Conservation (phyloP, 2,888 invertebrate genomes). For the Steinernema hermaphroditum region DNA sequence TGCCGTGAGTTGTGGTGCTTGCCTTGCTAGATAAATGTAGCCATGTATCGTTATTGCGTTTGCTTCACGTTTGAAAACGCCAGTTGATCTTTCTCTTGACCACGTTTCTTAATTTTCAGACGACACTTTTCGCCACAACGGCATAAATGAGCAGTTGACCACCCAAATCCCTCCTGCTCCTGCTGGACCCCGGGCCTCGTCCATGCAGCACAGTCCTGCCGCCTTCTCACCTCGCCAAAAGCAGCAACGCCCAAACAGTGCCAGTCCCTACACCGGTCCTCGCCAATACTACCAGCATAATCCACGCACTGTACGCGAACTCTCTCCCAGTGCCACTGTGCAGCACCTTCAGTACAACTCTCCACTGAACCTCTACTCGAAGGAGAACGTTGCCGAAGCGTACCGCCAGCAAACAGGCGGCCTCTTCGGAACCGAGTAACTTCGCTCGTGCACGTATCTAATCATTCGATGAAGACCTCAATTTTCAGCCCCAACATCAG, state of each 20-base stretch:
- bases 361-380: conserved; percentile 61
- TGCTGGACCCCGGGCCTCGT: background rate
- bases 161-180: background rate
- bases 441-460: background rate
- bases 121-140: conserved; percentile 27
- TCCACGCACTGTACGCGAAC: conserved; percentile 49
- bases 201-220: conserved; percentile 26
- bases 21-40: no score
- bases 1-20: no score
- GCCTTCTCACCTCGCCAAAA: conserved; percentile 11
- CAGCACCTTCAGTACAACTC: conserved; percentile 64
- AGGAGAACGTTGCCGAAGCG: conserved; percentile 59
- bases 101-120: background rate
- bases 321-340: conserved; percentile 50
- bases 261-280: conserved; percentile 28
- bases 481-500: conserved; percentile 34
- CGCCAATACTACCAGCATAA: conserved; percentile 35
- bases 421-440: conserved; percentile 28
- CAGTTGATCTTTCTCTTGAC: background rate
- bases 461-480: conserved; percentile 6
- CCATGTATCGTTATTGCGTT: no score
- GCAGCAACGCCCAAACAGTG: background rate
- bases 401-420: conserved; percentile 56
- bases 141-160: conserved; percentile 9
- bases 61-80: no score